phyloP scores from a whole-genome alignment of 2,888 invertebrate species.

The Cataglyphis rosenhaueri region DNA sequence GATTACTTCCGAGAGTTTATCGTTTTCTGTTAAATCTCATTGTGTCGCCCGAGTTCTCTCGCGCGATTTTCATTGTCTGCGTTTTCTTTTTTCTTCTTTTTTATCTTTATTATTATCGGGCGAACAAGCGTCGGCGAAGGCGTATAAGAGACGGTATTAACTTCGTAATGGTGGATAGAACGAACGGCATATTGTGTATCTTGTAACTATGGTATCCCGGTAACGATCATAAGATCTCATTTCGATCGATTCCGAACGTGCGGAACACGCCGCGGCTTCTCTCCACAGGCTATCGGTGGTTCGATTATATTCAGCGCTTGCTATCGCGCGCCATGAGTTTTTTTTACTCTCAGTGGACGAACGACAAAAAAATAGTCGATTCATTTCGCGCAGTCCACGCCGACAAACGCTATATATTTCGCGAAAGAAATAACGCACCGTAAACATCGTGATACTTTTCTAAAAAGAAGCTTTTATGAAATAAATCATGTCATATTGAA shows the following conservation, averaged over 20 bases:
- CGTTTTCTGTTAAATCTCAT: slow-evolving; percentile 35
- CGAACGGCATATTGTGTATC: background rate
- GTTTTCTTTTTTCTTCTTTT: background rate
- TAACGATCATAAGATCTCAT: slow-evolving; percentile 34
- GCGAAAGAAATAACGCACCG: slow-evolving; percentile 26
- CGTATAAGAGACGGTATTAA: slow-evolving; percentile 11
- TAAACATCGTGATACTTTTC: slow-evolving; percentile 29
- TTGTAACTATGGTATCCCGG: slow-evolving; percentile 5
- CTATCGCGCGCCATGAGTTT: slow-evolving; percentile 46
- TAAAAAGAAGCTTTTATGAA: slow-evolving; percentile 9
- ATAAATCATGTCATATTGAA: slow-evolving; percentile 25
- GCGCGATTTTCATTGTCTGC: slow-evolving; percentile 23
- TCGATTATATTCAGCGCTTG: slow-evolving; percentile 61
- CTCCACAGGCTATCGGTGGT: slow-evolving; percentile 43
- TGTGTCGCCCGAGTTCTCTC: slow-evolving; percentile 1
- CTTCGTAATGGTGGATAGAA: slow-evolving; percentile 15
- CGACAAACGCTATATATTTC: slow-evolving; percentile 24
- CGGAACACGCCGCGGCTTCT: slow-evolving; percentile 11
- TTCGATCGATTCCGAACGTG: slow-evolving; percentile 42
- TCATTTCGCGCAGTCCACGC: slow-evolving; percentile 32
- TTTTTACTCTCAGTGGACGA: slow-evolving; percentile 45
- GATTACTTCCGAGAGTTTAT: slow-evolving; percentile 67
- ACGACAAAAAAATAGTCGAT: slow-evolving; percentile 46
- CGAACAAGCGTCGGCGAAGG: slow-evolving; percentile 12
- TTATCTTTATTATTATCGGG: slow-evolving; percentile 16